A percentile compares a stretch with the other conserved stretches of the same genome.
These are phyloP conservation scores for Meghimatium bilineatum DNA, from an alignment of 2,888 invertebrate genomes.

Conservation along the genomic window DNA sequence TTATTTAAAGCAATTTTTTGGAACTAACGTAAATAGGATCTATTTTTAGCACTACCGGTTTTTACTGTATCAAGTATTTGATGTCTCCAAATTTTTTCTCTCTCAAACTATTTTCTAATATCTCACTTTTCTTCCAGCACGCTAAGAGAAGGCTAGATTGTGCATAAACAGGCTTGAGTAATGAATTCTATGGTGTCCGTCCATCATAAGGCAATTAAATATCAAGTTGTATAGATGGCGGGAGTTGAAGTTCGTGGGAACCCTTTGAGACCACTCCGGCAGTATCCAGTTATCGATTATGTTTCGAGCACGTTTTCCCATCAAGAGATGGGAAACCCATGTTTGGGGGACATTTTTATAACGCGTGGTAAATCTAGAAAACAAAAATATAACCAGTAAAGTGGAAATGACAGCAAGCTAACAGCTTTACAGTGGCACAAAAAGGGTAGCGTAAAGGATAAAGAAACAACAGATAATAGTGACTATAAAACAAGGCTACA, in stretches of 20 bases:
- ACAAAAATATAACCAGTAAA: not conserved
- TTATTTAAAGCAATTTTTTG: not conserved
- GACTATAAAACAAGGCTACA: no score
- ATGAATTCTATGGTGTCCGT: not conserved
- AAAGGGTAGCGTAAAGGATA: no score
- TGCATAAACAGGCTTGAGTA: conserved; percentile 6
- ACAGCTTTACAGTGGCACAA: no score
- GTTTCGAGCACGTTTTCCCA: not conserved
- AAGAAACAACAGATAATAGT: no score
- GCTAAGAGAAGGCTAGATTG: not conserved
- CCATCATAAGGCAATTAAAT: conserved; percentile 10
- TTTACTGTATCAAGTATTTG: not conserved
- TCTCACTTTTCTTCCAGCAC: not conserved
- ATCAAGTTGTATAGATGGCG: not conserved
- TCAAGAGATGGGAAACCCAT: not conserved
- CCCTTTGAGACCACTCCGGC: not conserved
- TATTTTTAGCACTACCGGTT: not conserved
- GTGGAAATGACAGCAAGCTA: no score
- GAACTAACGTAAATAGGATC: not conserved
- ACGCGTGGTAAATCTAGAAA: not conserved
- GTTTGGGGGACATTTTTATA: not conserved
- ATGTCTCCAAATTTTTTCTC: not conserved
- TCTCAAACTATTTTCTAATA: not conserved
- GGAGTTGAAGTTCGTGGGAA: not conserved
- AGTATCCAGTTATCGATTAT: not conserved